phyloP scores from a whole-genome alignment of 2,888 invertebrate species.

The Perizoma affinitatum region DNA sequence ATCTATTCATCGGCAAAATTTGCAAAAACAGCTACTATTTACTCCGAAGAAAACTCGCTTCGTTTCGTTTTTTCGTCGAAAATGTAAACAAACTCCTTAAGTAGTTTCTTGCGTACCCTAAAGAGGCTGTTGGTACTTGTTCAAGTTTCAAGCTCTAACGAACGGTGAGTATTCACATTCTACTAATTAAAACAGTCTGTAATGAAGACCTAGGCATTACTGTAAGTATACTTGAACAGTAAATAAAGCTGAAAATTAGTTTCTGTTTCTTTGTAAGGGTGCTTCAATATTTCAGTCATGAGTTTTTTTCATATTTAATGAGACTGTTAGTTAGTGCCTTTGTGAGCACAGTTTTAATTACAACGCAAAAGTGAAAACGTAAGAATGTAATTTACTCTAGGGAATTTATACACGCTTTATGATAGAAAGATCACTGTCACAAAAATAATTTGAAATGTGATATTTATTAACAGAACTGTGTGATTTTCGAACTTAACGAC shows the following conservation, averaged over 20 bases:
- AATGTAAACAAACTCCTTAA: slow-evolving; percentile 51
- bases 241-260: slow-evolving; percentile 69
- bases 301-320: slow-evolving; percentile 55
- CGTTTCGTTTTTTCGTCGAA: slow-evolving; percentile 41
- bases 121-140: slow-evolving; percentile 52
- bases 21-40: slow-evolving; percentile 32
- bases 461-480: no score
- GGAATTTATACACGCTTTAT: slow-evolving; percentile 9
- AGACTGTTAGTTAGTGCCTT: slow-evolving; percentile 47
- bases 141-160: slow-evolving; percentile 58
- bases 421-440: slow-evolving; percentile 2
- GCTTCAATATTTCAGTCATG: slow-evolving; percentile 51
- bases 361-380: slow-evolving; percentile 30
- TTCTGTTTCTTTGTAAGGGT: slow-evolving; percentile 53
- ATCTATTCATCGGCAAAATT: slow-evolving; percentile 1
- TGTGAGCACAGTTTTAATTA: slow-evolving; percentile 42
- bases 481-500: no score
- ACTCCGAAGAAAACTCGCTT: slow-evolving; percentile 36
- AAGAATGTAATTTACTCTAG: slow-evolving; percentile 4
- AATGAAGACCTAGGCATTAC: slow-evolving; percentile 47
- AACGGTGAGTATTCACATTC: slow-evolving; percentile 70
- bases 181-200: slow-evolving; percentile 74
- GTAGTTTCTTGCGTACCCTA: slow-evolving; percentile 40
- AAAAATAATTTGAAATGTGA: not conserved
- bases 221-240: slow-evolving; percentile 55